These are phyloP conservation scores for Notarius lentiginosus DNA, from an alignment of 2,113 vertebrate species.

Conservation along the genomic window DNA sequence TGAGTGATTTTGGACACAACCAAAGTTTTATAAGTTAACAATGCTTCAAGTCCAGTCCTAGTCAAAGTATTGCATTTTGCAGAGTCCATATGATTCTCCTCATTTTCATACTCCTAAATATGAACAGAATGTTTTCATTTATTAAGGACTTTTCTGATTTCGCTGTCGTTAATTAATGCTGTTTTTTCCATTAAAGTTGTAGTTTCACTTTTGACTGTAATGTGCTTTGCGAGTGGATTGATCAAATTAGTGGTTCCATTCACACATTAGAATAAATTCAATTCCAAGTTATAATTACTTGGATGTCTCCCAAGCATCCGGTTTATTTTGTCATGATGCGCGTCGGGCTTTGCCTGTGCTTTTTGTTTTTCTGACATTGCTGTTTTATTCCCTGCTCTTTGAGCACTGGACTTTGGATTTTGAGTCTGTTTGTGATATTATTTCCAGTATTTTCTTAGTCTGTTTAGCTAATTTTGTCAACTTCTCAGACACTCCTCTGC, in stretches of 20 bases:
- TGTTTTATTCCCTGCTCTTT: not conserved
- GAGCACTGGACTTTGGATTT: conserved; percentile 14
- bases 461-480: conserved; percentile 27
- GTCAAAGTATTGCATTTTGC: not conserved
- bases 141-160: not conserved
- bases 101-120: not conserved
- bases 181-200: not conserved
- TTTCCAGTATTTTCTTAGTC: conserved; percentile 18
- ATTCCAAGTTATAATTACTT: not conserved
- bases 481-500: conserved; percentile 26
- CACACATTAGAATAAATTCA: not conserved
- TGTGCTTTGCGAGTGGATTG: not conserved
- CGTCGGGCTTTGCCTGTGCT: not conserved
- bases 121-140: not conserved
- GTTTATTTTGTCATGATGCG: not conserved
- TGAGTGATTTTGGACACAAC: no score
- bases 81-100: not conserved
- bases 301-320: not conserved
- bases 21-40: not conserved
- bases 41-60: not conserved
- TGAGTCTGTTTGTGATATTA: not conserved
- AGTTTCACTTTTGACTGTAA: not conserved
- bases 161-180: not conserved
- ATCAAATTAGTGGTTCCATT: not conserved
- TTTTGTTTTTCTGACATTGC: not conserved